Conservation (phyloP, 2,888 invertebrate species). For the Omphaloscelis lunosa region DNA sequence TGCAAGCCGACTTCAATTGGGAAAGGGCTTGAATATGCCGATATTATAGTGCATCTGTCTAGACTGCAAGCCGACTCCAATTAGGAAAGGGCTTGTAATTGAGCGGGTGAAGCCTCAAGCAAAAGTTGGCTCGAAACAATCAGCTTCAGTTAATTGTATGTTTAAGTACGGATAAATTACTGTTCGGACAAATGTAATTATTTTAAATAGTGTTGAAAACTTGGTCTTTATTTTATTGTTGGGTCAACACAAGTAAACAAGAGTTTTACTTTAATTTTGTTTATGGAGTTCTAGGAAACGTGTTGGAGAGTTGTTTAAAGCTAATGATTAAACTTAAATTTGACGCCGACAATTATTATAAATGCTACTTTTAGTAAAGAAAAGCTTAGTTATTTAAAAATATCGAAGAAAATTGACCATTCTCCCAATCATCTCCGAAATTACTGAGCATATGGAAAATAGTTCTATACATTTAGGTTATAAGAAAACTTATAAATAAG, state of each 20-base stretch:
- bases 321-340: background rate
- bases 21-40: background rate
- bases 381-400: too few species aligned
- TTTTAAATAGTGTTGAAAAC: background rate
- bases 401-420: too few species aligned
- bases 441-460: too few species aligned
- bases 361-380: too few species aligned
- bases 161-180: background rate
- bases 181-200: constrained; percentile 7
- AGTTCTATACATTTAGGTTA: too few species aligned
- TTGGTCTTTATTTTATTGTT: constrained; percentile 3
- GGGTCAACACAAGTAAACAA: background rate
- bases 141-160: constrained; percentile 11
- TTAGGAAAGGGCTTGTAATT: background rate
- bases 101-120: background rate
- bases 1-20: background rate
- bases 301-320: background rate
- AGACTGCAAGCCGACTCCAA: background rate
- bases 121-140: constrained; percentile 12
- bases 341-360: background rate
- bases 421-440: too few species aligned
- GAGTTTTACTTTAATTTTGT: background rate
- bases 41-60: background rate
- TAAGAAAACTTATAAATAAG: too few species aligned
- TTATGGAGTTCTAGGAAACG: background rate